Evolutionary conservation across 2,888 invertebrate species (phyloP).

Genomic region (Myopa tessellatipennis): DNA sequence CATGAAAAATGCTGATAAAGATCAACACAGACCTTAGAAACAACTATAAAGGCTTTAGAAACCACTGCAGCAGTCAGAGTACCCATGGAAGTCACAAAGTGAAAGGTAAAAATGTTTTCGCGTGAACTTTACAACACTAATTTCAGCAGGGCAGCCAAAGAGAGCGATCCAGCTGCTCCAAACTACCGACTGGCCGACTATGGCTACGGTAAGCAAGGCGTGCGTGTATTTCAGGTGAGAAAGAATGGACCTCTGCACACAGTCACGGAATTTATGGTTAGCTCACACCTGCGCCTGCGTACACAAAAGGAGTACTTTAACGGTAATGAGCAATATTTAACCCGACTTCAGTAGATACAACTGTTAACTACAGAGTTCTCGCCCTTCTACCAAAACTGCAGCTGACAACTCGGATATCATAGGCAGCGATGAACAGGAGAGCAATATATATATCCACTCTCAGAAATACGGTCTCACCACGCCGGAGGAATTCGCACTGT

Average conservation of each 20-base stretch:
- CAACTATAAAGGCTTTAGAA: conserved; percentile 12
- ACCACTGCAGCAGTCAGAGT: background rate
- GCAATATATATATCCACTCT: conserved; percentile 49
- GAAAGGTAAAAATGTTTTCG: conserved; percentile 42
- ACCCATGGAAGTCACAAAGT: background rate
- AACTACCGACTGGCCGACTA: conserved; percentile 48
- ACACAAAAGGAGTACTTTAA: conserved; percentile 52
- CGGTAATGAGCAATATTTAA: conserved; percentile 39
- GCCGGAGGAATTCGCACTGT: conserved; percentile 50
- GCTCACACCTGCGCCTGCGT: conserved; percentile 47
- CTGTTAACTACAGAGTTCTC: background rate
- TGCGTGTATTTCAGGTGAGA: conserved; percentile 47
- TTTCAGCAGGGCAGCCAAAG: conserved; percentile 39
- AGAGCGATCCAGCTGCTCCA: conserved; percentile 46
- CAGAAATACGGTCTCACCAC: conserved; percentile 46
- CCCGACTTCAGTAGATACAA: background rate
- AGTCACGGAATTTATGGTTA: conserved; percentile 46
- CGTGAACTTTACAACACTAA: conserved; percentile 39
- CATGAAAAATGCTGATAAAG: background rate
- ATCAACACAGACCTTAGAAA: background rate
- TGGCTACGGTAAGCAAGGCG: conserved; percentile 49
- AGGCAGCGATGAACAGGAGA: conserved; percentile 51
- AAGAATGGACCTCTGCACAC: conserved; percentile 47
- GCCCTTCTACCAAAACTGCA: conserved; percentile 22
- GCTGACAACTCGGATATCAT: conserved; percentile 51